Base-by-base conservation (phyloP, 2,797 vertebrate genomes). In the Pseudopleuronectes americanus region DNA sequence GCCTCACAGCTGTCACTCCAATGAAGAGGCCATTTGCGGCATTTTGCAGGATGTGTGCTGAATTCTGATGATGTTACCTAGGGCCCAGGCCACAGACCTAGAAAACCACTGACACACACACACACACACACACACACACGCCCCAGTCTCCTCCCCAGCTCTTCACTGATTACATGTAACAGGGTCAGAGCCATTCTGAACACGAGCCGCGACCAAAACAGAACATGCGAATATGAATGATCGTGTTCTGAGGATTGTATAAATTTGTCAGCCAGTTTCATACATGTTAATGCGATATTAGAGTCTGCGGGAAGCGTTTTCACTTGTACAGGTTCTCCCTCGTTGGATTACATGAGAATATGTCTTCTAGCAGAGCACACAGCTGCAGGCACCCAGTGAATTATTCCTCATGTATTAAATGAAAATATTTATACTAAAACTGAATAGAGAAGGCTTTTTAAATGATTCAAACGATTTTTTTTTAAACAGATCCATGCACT, bases 51-150 rank as follows among this genome's bases (percentile, higher is more conserved):
- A 66, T 81, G 90, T 92, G 92, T 71, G 83, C 83, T 87, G 93
- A 93, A 94, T 95, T 85, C 91, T 92, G 91, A 95, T 94, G 87
- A 84, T 77, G 76, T 78, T 79, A 84, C 78, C 76, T 60, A 80
- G 80, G 73, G 65, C 72, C 64, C 53, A 47, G 63, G 66, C 79
- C 67, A 74, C 71, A 64, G 63, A 55, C 56, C 57, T 33, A 76
- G 71, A 77, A 52, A 68, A 77, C 71, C 70, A 63, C 68, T 31
- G 48, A 76, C 69, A 64, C 55, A n/a, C 22, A 57, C 22, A 48
- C 31, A 41, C 38, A 13, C 33, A 33, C 31, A 33, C 31, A 33
- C 6, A 33, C 22, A 57, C 22, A 48, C 31, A 41, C 38, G 13
- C 6, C 47, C 31, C 36, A 43, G 28, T 62, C 49, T 43, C 33